Percentiles rank a stretch among this genome's conserved stretches.
These are phyloP conservation scores for Pachyramphus minor DNA, from an alignment of 2,113 vertebrate species.

Conservation along the genomic window DNA sequence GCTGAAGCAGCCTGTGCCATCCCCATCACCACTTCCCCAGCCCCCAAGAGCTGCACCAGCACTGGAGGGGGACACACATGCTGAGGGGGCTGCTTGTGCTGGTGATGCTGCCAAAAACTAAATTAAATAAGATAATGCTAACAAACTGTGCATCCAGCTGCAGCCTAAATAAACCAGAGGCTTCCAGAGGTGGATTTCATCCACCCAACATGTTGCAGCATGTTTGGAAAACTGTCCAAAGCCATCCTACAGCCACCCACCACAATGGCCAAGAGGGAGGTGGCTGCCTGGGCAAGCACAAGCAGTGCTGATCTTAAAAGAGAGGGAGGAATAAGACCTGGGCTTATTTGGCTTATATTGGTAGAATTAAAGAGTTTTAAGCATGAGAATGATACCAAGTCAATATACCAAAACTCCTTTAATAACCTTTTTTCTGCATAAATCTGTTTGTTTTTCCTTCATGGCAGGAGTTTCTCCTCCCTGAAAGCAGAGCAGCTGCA, in stretches of 20 bases:
- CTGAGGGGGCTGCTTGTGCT: not conserved
- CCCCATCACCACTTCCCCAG: not conserved
- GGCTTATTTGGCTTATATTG: not conserved
- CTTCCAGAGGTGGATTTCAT: not conserved
- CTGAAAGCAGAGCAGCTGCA: not conserved
- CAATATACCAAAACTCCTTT: not conserved
- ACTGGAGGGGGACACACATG: not conserved
- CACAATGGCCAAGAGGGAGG: fast-evolving
- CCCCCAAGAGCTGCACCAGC: not conserved
- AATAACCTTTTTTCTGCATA: not conserved
- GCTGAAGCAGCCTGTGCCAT: not conserved
- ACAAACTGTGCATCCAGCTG: not conserved
- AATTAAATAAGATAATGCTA: not conserved
- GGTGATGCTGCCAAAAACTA: not conserved
- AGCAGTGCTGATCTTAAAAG: not conserved
- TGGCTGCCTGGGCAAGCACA: not conserved
- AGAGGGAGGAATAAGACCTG: not conserved
- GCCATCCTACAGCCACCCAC: not conserved
- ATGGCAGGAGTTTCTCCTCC: not conserved
- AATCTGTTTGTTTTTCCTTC: not conserved
- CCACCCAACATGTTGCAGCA: not conserved
- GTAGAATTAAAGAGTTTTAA: not conserved
- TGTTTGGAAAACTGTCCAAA: not conserved
- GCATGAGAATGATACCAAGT: not conserved
- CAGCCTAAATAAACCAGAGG: not conserved